A percentile compares a stretch with the other conserved stretches of the same genome.
Evolutionary conservation across 2,888 invertebrate species (phyloP).

Genomic region (Cinara cedri): DNA sequence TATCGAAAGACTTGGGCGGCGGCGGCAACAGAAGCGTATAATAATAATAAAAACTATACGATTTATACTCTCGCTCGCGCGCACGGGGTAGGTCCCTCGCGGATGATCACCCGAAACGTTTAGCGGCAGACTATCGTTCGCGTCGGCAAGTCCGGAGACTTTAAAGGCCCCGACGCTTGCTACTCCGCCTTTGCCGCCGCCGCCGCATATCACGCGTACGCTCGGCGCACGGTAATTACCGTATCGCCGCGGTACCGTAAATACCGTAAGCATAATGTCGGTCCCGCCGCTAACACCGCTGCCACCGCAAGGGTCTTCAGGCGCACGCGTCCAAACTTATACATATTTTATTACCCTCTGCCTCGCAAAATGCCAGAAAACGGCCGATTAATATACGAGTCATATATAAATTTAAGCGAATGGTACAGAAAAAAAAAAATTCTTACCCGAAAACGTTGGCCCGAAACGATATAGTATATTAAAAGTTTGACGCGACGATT

Average conservation of each 20-base stretch:
- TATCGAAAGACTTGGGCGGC: no score
- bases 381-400: no score
- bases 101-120: constrained; percentile 30
- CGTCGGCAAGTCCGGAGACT: constrained; percentile 25
- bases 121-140: constrained; percentile 33
- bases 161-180: not conserved
- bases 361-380: no score
- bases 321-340: not conserved
- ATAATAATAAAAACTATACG: not conserved
- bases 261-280: constrained; percentile 25
- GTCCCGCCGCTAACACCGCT: no score
- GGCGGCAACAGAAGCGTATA: no score
- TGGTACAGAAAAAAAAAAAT: no score
- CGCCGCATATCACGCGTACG: not conserved
- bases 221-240: constrained; percentile 33
- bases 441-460: no score
- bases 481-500: no score
- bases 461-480: no score
- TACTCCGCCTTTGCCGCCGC: constrained; percentile 11
- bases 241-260: not conserved
- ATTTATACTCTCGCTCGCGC: not conserved
- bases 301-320: no score
- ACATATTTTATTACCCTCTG: no score
- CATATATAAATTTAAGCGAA: no score
- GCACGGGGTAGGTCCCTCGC: not conserved